phyloP scores from a whole-genome alignment of 92 coral and sea anemone species.

The Palythoa heliodiscus region DNA sequence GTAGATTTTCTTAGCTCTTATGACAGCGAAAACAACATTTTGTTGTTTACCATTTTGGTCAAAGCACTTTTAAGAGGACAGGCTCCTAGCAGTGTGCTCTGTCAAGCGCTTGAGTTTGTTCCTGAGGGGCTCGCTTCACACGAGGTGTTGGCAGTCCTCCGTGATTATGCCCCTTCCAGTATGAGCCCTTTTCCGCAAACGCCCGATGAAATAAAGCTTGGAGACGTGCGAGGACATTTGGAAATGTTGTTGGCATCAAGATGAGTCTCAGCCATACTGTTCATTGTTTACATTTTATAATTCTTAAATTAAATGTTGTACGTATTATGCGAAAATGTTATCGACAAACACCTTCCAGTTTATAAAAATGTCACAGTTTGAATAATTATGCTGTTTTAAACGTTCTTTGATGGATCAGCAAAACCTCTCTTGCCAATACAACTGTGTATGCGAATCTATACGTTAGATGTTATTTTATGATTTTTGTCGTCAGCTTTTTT shows the following conservation, averaged over 20 bases:
- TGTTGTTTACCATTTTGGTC: constrained; percentile 67
- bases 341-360: background rate
- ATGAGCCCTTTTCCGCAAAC: constrained; percentile 62
- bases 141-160: constrained; percentile 63
- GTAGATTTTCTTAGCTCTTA: constrained; percentile 68
- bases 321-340: background rate
- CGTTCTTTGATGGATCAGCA: background rate
- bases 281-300: background rate
- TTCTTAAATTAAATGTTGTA: background rate
- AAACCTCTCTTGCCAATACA: no score
- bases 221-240: constrained; percentile 66
- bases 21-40: constrained; percentile 42
- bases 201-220: constrained; percentile 49
- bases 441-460: no score
- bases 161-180: constrained; percentile 49
- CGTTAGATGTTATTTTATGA: no score
- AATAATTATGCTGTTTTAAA: background rate
- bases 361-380: background rate
- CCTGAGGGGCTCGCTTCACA: constrained; percentile 64
- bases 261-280: background rate
- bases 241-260: constrained; percentile 46
- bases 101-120: constrained; percentile 64
- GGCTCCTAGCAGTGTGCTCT: constrained; percentile 60
- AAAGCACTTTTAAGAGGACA: constrained; percentile 65
- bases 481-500: no score